Evolutionary conservation across 1,140 invertebrate species (phyloP).

Genomic region (Micrasema longulum): DNA sequence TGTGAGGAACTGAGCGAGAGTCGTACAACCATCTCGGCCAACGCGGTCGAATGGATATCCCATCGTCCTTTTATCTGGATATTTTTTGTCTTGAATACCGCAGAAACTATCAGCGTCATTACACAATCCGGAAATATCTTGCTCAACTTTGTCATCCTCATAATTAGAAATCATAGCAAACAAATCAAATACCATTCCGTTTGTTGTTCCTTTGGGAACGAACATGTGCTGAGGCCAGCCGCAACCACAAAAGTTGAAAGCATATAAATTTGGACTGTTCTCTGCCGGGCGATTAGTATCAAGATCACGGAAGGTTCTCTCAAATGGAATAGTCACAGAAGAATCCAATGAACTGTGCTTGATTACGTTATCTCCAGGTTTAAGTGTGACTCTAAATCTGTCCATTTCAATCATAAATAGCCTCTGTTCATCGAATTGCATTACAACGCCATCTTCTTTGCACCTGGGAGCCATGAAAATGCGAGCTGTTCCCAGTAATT

Average conservation of each 20-base stretch:
- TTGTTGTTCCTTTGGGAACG: constrained; percentile 76
- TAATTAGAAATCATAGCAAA: constrained; percentile 88
- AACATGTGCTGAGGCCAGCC: constrained; percentile 91
- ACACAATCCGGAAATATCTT: constrained; percentile 66
- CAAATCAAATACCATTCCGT: constrained; percentile 77
- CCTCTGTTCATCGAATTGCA: constrained; percentile 76
- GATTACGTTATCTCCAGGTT: constrained; percentile 74
- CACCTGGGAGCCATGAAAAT: constrained; percentile 80
- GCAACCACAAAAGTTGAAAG: constrained; percentile 86
- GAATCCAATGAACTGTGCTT: constrained; percentile 73
- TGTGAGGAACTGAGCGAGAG: constrained; percentile 72
- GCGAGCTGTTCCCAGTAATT: constrained; percentile 75
- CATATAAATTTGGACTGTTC: constrained; percentile 66
- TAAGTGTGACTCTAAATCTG: constrained; percentile 74
- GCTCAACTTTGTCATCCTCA: constrained; percentile 73
- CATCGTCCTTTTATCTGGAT: constrained; percentile 79
- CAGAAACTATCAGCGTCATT: constrained; percentile 79
- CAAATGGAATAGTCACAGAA: constrained; percentile 79
- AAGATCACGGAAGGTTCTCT: constrained; percentile 76
- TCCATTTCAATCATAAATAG: constrained; percentile 82
- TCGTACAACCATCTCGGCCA: constrained; percentile 62
- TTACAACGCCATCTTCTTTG: constrained; percentile 75
- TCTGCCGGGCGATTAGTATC: constrained; percentile 67
- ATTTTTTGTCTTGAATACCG: constrained; percentile 77
- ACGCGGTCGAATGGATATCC: constrained; percentile 82